Percentiles rank a stretch among this genome's conserved stretches.
Conservation (phyloP, 2,113 vertebrate genomes). For the Oreochromis tanganicae region DNA sequence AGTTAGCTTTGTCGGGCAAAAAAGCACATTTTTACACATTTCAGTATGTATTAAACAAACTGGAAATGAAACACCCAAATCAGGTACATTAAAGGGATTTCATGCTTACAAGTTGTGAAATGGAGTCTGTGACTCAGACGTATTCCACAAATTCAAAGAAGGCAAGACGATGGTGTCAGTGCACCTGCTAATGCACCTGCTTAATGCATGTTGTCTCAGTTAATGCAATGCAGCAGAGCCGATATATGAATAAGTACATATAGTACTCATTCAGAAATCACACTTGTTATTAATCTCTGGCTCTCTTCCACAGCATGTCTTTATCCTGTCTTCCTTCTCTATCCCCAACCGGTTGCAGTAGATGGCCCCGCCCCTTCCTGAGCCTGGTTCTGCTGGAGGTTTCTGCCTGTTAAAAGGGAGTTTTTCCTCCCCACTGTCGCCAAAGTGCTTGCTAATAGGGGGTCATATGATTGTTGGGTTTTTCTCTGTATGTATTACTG, state of each 20-base stretch:
- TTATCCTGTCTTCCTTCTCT: not conserved
- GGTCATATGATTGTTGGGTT: not conserved
- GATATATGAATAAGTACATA: not conserved
- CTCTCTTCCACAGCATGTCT: not conserved
- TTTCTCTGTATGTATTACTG: not conserved
- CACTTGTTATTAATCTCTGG: not conserved
- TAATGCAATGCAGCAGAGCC: not conserved
- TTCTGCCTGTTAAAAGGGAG: not conserved
- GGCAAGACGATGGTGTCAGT: not conserved
- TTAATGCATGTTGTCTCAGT: not conserved
- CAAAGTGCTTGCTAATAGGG: not conserved
- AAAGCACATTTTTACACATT: not conserved
- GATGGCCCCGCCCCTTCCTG: not conserved
- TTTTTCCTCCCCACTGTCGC: not conserved
- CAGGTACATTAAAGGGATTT: not conserved
- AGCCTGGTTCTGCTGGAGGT: not conserved
- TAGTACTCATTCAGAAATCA: not conserved
- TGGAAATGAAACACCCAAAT: not conserved
- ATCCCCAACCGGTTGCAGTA: rapidly evolving
- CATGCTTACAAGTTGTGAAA: not conserved
- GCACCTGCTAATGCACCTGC: not conserved
- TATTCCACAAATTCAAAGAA: not conserved
- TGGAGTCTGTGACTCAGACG: not conserved
- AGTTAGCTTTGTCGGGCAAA: not conserved
- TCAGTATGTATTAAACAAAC: not conserved